A percentile compares a stretch with the other conserved stretches of the same genome.
These are phyloP conservation scores for Chionoecetes opilio DNA, from an alignment of 1,140 invertebrate species.

Conservation along the genomic window DNA sequence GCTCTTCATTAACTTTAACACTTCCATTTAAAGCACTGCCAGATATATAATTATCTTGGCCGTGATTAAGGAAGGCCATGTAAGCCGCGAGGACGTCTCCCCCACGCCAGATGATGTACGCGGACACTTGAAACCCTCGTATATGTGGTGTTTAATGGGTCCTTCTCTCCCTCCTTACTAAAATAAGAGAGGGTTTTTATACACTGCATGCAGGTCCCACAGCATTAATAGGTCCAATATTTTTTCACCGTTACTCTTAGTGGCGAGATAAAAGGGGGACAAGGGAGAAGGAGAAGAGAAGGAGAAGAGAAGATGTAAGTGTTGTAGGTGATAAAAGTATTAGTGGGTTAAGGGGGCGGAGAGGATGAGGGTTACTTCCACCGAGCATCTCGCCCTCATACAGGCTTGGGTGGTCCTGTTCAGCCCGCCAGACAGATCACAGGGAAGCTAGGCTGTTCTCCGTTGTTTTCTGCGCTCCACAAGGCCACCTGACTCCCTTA, in stretches of 20 bases:
- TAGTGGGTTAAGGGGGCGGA: no score
- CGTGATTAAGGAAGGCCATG: not conserved
- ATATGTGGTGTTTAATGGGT: not conserved
- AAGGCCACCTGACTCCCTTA: slow-evolving; percentile 3
- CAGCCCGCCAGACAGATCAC: not conserved
- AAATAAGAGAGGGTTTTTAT: no score
- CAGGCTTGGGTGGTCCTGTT: slow-evolving; percentile 14
- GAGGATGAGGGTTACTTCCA: not conserved
- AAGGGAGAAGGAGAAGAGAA: not conserved
- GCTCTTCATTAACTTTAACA: not conserved
- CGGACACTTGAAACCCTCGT: slow-evolving; percentile 16
- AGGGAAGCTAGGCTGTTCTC: not conserved
- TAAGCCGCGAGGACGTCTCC: not conserved
- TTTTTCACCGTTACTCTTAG: not conserved
- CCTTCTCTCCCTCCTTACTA: no score
- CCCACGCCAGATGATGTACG: not conserved
- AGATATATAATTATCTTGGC: not conserved
- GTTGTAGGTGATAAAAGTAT: not conserved
- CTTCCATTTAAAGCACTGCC: slow-evolving; percentile 5
- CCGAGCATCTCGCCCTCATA: not conserved
- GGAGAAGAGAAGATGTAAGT: not conserved
- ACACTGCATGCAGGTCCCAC: no score
- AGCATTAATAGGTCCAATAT: no score
- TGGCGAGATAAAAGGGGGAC: not conserved
- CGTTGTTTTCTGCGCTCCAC: not conserved